Evolutionary conservation across 1,140 invertebrate genomes (phyloP), one percentile per base, ranked within the genome.

Genomic region (Drosophila bifasciata): DNA sequence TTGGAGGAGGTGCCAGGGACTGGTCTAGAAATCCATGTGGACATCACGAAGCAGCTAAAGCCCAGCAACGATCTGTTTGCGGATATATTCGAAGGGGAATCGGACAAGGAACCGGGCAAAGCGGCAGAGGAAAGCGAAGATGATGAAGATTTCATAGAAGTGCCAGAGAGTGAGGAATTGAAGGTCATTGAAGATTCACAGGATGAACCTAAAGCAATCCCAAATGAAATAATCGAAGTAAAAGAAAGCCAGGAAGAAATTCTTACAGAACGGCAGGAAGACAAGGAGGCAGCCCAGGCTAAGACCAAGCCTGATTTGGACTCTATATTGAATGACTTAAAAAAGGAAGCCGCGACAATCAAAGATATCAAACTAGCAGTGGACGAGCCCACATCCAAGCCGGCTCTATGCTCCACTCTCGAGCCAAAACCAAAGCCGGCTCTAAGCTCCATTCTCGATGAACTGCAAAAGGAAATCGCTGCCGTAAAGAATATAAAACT

Each of bases 51-150:
- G 19, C 9, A 44, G 15, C 17, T 74, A 60, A 83, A 89, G 43
- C 61, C 91, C 62, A 91, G 94, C 40, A 94, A 96, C 84, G 95
- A 96, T 92, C 92, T 96, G 43, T 96, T 96, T 93, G 93, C 93
- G 32, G 94, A 95, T 92, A 91, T 95, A 60, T 95, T 95, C 91
- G 69, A 80, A 8, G 19, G 6, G 15, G 15, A 39, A 2, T 25
- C 28, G 4, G 36, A 3, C 13, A 66, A 66, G 13, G 28, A 39
- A 4, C n/a, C n/a, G n/a, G n/a, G n/a, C n/a, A 52, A 45, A 6
- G 40, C 19, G 9, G 23, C 39, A 5, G 17, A 6, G 4, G 43
- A 46, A 16, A 19, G 17, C 4, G 41, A 58, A 45, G 28, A 48
- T 45, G 56, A 52, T 36, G 53, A 44, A 58, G 40, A 57, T 19